A percentile compares a stretch with the other conserved stretches of the same genome.
Evolutionary conservation across 2,113 vertebrate genomes (phyloP).

Genomic region (Crypturellus undulatus): DNA sequence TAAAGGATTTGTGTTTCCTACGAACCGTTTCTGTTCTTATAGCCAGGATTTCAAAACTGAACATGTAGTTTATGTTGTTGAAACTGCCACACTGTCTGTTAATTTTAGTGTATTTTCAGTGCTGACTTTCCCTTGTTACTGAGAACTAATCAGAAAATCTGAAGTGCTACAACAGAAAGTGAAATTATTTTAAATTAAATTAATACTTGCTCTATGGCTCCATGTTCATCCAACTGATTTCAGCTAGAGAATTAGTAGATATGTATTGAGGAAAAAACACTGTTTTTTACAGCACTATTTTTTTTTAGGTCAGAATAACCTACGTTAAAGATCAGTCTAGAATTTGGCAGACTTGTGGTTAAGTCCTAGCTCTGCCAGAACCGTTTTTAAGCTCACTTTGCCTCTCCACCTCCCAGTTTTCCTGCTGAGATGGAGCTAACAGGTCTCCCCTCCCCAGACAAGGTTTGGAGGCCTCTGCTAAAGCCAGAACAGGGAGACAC

Average conservation of each 20-base stretch:
- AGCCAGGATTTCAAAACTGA: neutral
- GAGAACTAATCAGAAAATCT: neutral
- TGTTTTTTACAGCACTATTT: neutral
- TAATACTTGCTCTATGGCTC: neutral
- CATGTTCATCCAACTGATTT: neutral
- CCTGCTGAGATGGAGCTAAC: neutral
- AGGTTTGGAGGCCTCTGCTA: neutral
- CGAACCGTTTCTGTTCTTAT: neutral
- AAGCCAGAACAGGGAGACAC: neutral
- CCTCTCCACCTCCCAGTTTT: neutral
- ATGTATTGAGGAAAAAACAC: neutral
- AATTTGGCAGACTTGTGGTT: neutral
- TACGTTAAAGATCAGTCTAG: no score
- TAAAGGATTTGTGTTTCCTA: neutral
- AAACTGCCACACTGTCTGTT: neutral
- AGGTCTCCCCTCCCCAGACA: neutral
- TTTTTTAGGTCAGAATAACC: neutral
- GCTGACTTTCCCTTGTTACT: neutral
- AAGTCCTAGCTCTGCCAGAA: neutral
- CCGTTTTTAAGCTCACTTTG: neutral
- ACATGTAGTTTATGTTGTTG: neutral
- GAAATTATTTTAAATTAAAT: neutral
- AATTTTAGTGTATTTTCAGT: neutral
- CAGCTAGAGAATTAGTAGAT: neutral
- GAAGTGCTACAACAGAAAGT: neutral